phyloP scores from a whole-genome alignment of 2,888 invertebrate genomes.

The Tinea pellionella region DNA sequence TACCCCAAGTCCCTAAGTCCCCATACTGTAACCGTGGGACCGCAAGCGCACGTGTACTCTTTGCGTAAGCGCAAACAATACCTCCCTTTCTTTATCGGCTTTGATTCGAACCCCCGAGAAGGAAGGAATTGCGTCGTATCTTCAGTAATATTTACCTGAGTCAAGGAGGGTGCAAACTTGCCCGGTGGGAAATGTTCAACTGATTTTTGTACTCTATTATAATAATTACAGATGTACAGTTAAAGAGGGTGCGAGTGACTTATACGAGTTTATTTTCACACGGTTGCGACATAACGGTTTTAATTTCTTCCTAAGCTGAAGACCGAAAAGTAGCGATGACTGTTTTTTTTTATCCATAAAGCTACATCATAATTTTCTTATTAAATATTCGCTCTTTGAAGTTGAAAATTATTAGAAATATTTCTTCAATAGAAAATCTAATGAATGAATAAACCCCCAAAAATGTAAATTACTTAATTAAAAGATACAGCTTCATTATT shows the following conservation, averaged over 20 bases:
- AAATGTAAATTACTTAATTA: too few relatives aligned
- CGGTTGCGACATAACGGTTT: constrained; percentile 27
- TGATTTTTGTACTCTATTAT: constrained; percentile 36
- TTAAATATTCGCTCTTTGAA: too few relatives aligned
- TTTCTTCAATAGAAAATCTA: too few relatives aligned
- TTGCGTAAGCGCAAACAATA: constrained; percentile 61
- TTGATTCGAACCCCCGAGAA: constrained; percentile 58
- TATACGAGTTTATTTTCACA: constrained; percentile 40
- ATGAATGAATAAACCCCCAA: too few relatives aligned
- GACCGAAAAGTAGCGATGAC: background rate
- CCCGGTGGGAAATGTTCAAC: constrained; percentile 56
- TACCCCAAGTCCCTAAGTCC: constrained; percentile 33
- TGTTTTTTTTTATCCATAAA: too few relatives aligned
- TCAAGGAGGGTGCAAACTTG: constrained; percentile 54
- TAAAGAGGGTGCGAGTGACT: constrained; percentile 37
- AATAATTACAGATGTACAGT: constrained; percentile 39
- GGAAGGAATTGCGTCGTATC: constrained; percentile 45
- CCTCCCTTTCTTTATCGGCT: constrained; percentile 46
- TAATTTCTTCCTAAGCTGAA: background rate
- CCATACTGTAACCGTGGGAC: constrained; percentile 50
- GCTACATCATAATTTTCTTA: too few relatives aligned
- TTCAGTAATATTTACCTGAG: constrained; percentile 60
- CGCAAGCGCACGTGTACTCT: constrained; percentile 46
- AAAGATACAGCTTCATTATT: background rate
- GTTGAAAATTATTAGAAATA: too few relatives aligned